Base-by-base conservation (phyloP, 2,113 vertebrate genomes). In the Sialia sialis region DNA sequence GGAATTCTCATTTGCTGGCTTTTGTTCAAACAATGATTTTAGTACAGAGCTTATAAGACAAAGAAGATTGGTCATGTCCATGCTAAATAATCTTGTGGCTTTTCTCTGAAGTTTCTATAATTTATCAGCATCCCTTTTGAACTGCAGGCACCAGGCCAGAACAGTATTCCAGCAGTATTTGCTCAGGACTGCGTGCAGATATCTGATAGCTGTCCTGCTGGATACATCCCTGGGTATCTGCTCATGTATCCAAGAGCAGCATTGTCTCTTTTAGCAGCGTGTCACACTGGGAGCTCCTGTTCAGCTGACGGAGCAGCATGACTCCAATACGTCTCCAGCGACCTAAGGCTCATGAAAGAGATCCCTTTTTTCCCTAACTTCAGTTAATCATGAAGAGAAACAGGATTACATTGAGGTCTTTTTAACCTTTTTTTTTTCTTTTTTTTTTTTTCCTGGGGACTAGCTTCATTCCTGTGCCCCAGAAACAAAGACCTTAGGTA, bases 401-500 rank as follows among this genome's bases (percentile, higher is more conserved):
- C 55, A 70, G 80, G 88, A 96, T 96, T 96, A 92, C 72, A 90
- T 0, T 94, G 85, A 84, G 41, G 87, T 85, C 89, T 91, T 94
- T 84, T 87, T 54, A 87, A 83, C 62, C 4, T 21, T 79, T 86
- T 79, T 84, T 66, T 79, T 64, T 76, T 60, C 76, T 73, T 78
- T 78, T 87, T 39, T 64, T 76, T 60, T 48, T 66, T 63, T 18
- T 29, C 41, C 52, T 84, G 60, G 56, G 66, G 77, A 72, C 56
- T 39, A 56, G 64, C 73, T 92, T 91, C 73, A 94, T 93, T 95
- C 94, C 84, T 85, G 78, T 74, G 78, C 46, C 75, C 46, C 55
- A 89, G 78, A 87, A 95, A 96, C 87, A 95, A 96, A 95, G 91
- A 79, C 49, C 46, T 79, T 84, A 94, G 89, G 84, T 96, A 90